Evolutionary conservation across 2,797 vertebrate genomes (phyloP).

Genomic region (Mus caroli): DNA sequence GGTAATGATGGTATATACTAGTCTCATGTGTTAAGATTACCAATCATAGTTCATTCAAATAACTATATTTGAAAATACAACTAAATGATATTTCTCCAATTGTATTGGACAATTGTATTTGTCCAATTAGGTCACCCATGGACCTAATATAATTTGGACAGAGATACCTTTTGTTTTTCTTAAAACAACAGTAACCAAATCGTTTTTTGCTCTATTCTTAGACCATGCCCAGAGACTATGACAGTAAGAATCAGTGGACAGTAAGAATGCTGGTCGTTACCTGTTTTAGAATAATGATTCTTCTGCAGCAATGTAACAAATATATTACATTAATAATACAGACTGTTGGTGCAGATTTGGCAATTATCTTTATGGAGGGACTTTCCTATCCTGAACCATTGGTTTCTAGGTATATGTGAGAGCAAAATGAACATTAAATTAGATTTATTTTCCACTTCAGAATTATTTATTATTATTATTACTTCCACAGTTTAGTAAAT

Average conservation of each 20-base stretch:
- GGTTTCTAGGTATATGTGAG: neutral
- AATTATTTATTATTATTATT: neutral
- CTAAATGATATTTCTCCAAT: neutral
- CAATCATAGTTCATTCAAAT: slow-evolving; percentile 37
- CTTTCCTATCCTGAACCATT: neutral
- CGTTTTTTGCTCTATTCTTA: neutral
- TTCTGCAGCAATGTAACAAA: neutral
- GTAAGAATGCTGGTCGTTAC: neutral
- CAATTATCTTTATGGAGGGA: neutral
- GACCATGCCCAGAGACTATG: neutral
- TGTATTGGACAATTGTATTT: slow-evolving; percentile 33
- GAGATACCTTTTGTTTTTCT: neutral
- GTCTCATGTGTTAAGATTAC: neutral
- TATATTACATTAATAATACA: slow-evolving; percentile 9
- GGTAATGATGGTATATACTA: slow-evolving; percentile 3
- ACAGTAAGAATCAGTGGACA: neutral
- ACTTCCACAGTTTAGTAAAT: neutral
- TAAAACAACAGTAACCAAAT: neutral
- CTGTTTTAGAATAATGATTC: neutral
- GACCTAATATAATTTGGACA: neutral
- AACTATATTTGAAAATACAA: slow-evolving; percentile 40
- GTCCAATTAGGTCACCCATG: neutral
- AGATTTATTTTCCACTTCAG: neutral
- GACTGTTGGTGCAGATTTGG: slow-evolving; percentile 21
- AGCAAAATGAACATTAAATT: neutral